These are phyloP conservation scores for Rhabdomys dilectus DNA, from an alignment of 2,113 vertebrate species.

Conservation along the genomic window DNA sequence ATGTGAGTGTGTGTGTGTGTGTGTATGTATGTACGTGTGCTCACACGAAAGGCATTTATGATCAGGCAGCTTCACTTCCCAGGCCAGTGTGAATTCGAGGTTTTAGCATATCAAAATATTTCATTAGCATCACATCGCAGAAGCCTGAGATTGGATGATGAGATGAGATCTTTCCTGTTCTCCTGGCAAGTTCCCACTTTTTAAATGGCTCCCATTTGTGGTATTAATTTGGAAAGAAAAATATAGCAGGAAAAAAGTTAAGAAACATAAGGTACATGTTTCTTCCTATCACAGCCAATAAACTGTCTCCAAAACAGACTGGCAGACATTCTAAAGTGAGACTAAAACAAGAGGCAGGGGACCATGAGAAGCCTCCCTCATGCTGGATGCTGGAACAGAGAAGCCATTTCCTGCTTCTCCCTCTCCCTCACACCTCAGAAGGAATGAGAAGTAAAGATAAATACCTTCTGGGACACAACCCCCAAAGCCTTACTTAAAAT, in stretches of 20 bases:
- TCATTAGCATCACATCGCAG: constrained; percentile 74
- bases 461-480: constrained; percentile 60
- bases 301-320: constrained; percentile 81
- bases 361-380: neutral
- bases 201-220: constrained; percentile 73
- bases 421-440: constrained; percentile 43
- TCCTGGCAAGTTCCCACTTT: constrained; percentile 71
- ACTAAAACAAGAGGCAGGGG: constrained; percentile 68
- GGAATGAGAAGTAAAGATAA: constrained; percentile 73
- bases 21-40: neutral
- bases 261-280: constrained; percentile 78
- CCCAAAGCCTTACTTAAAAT: constrained; percentile 61
- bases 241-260: constrained; percentile 68
- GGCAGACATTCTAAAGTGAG: constrained; percentile 69
- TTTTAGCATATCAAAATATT: constrained; percentile 74
- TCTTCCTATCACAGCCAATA: constrained; percentile 79
- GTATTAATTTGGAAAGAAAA: constrained; percentile 79
- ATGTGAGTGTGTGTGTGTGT: too few relatives aligned
- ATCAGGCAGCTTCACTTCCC: constrained; percentile 53
- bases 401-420: constrained; percentile 60
- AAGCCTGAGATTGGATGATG: constrained; percentile 45
- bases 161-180: constrained; percentile 55
- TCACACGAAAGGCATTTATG: neutral
- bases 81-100: constrained; percentile 60
- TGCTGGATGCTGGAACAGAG: neutral